Base-by-base conservation (phyloP, 2,797 vertebrate species). In the Ptychadena robeensis region DNA sequence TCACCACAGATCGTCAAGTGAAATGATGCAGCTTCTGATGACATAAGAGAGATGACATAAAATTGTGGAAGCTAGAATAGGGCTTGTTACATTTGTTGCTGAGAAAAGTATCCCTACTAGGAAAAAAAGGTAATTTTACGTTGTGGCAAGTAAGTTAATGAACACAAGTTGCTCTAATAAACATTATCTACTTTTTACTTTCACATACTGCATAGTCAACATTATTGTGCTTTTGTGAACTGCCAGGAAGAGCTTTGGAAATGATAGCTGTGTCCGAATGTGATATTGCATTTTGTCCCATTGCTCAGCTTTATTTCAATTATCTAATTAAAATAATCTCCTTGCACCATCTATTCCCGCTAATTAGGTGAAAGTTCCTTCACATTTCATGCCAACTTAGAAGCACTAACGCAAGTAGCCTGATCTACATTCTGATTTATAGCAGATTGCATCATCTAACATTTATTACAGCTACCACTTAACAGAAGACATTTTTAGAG, bases 261-360 rank as follows among this genome's bases (percentile, higher is more conserved):
- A 37, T 25, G 44, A 59, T 57, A 25, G n/a, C 53, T 15, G 53
- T 2, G 18, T 18, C 31, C 8, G 73, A 31, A 73, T 22, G 25
- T 57, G 25, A 18, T 74, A 57, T n/a, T 27, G 35, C 48, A 73
- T 67, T 67, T 34, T 84, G 59, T 85, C 79, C n/a, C 40, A 81
- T 66, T 87, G 85, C 72, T 87, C 77, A 82, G 82, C 74, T 86
- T 86, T 73, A 66, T 63, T 82, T 73, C 64, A 65, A 86, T 73
- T 84, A 74, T 87, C 25, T 87, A 86, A 88, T 90, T 89, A 88
- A 88, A 89, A 87, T 83, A 80, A 74, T 90, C 87, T 84, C 40
- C 15, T 85, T 85, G 78, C n/a, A 28, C 63, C 76, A 76, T 87
- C 86, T 77, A 86, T 86, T 88, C 78, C 78, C 86, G 73, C 86